A percentile compares a stretch with the other conserved stretches of the same genome.
Evolutionary conservation across 2,113 vertebrate species (phyloP).

Genomic region (Castor canadensis): DNA sequence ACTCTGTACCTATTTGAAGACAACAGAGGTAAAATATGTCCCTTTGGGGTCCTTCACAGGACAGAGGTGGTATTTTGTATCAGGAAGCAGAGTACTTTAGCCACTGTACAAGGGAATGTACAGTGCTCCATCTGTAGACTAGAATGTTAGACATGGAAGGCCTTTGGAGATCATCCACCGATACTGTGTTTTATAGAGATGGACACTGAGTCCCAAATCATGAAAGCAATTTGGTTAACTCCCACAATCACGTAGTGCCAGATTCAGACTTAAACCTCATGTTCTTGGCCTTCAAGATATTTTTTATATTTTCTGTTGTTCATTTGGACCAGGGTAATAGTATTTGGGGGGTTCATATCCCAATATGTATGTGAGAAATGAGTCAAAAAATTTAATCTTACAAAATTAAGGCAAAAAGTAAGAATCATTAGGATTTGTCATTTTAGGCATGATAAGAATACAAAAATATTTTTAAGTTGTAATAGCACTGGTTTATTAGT

Average conservation of each 20-base stretch:
- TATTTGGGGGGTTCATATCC: background rate
- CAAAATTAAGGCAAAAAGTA: background rate
- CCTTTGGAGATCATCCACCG: background rate
- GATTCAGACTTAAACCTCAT: background rate
- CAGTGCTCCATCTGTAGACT: background rate
- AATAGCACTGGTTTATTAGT: background rate
- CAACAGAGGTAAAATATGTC: background rate
- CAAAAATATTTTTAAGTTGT: background rate
- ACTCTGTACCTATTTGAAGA: background rate
- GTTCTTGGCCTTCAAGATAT: background rate
- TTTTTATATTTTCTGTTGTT: background rate
- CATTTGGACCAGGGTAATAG: background rate
- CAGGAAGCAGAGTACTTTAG: background rate
- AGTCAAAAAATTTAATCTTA: conserved; percentile 5
- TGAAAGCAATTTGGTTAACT: background rate
- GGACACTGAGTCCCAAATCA: background rate
- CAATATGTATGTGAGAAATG: background rate
- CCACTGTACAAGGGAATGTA: background rate
- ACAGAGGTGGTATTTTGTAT: background rate
- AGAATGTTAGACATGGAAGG: background rate
- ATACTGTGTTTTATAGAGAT: background rate
- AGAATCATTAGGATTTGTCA: background rate
- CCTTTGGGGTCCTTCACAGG: background rate
- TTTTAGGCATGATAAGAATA: conserved; percentile 1
- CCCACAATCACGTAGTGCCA: background rate